Evolutionary conservation across 1,140 invertebrate genomes (phyloP), one percentile per base, ranked within the genome.

Genomic region (Zaprionus inermis): DNA sequence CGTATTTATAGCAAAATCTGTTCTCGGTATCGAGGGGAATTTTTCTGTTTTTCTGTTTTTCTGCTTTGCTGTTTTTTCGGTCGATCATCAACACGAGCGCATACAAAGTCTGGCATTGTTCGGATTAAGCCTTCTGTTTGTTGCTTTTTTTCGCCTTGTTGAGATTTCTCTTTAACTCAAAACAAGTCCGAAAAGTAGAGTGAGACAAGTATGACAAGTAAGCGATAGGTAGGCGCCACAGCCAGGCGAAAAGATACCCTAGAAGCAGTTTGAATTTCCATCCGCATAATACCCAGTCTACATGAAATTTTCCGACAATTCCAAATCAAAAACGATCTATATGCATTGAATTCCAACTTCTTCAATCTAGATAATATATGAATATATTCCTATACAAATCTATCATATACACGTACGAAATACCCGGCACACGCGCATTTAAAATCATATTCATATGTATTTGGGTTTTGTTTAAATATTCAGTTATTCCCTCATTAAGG

Each of bases 1-100:
- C 77, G 69, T 79, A 73, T 79, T 79, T 79, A 79, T 79, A 79
- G 64, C 65, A 64, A 72, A 71, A 51, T 68, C 64, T 36, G 66
- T 71, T 78, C 76, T 75, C 66, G 20, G 24, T 54, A 30, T 56
- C 69, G 38, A 16, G 52, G 69, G 74, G 38, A 22, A 12, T 10
- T 30, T 54, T 49, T 41, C 36, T 70, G 52, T 55, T 60, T 72
- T 72, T 57, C 57, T 70, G 46, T 44, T 59, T 38, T 49, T 34
- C 38, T 71, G 32, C 44, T 60, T 60, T 72, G 56, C 57, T 74
- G 38, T 61, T 60, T 71, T 69, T 64, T 69, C 51, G 58, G 54
- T 54, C 64, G 65, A 46, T 60, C 65, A 60, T 70, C 72, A 74
- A 74, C 67, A 71, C 69, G 57, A 70, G 54, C 69, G 54, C 61